Evolutionary conservation across 2,888 invertebrate species (phyloP), one percentile per base, ranked within the genome.

Genomic region (Gymnoscelis rufifasciata): DNA sequence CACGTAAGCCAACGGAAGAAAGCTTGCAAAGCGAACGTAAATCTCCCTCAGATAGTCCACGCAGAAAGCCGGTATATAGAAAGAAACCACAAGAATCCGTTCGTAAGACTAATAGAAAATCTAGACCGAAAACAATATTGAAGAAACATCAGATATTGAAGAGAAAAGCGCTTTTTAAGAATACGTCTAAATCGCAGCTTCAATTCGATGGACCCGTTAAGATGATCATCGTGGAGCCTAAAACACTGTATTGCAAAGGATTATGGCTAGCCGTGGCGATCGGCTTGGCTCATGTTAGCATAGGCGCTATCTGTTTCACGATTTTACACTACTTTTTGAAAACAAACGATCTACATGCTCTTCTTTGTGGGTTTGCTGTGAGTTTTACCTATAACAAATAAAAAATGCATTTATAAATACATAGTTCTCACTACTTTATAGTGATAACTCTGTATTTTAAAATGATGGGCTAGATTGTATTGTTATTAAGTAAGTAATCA

Each of bases 311-410:
- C 6, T 13, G 11, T 12, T 38, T 27, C n/a, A 33, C 31, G 0
- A 36, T 36, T 11, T 11, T 23, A 24, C 36, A 36, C 11, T 24
- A 23, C 23, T 36, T n/a, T 10, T 36, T 36, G 3, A n/a, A 6
- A 14, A 33, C 14, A 6, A 15, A n/a, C 31, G 31, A 33, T 5
- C 1, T 33, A 15, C 31, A 33, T 33, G 31, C 31, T 14, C 14
- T n/a, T 33, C 31, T 33, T n/a, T 33, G 31, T 6, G 31, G 31
- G 1, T 33, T 33, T 15, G 31, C 31, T 33, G 31, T 33, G 31
- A 33, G 31, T 33, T 13, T 7, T 13, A 13, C 30, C 13, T 12
- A 8, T 13, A 4, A 3, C 13, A 13, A 13, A 3, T 1, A 10
- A 30, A 2, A 8, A 1, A 26, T 7, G 7, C 7, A 26, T 6